Evolutionary conservation across 2,888 invertebrate species (phyloP), one percentile per base, ranked within the genome.

Genomic region (Scaptomyza parva): DNA sequence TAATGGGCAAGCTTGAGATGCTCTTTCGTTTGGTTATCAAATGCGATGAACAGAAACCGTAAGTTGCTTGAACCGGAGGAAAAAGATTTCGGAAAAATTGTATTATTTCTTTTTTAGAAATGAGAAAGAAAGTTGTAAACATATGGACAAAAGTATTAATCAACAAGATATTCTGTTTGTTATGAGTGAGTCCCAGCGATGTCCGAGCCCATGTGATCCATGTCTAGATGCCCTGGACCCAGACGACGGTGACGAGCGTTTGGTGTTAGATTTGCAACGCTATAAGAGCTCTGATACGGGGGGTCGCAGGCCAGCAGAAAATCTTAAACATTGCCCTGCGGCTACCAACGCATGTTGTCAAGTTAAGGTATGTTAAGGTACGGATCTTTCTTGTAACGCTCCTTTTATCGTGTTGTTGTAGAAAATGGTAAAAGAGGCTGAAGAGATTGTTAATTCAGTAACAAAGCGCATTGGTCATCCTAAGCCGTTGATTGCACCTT

Each of bases 161-260:
- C 76, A 79, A 3, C 77, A 82, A 54, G 89, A 89, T 55, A 78
- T 89, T 3, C 68, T 90, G 24, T 90, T 89, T 41, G 69, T 89
- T 0, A 65, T 89, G 51, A 78, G 79, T 7, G 88, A 89, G 17
- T 53, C 80, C 0, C 83, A 85, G 33, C 48, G 35, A 12, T 81
- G 76, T 35, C 76, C 82, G 1, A 66, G 33, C 37, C 50, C 63
- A 14, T 76, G 74, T 33, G 78, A 72, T 39, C 80, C 78, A 0
- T 84, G 84, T 17, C 22, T 35, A 0, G 74, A 78, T 18, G 35
- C 45, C 0, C 33, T 63, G 35, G 65, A 63, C 0, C 35, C 40
- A 1, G 71, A 72, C n/a, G 72, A 67, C 8, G 86, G 79, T 3
- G 84, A 81, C 12, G 74, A 70, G 2, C 60, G 60, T 0, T 69